These are phyloP conservation scores for Sphaerolaimus hirsutus DNA, from an alignment of 2,888 invertebrate species.

Conservation along the genomic window DNA sequence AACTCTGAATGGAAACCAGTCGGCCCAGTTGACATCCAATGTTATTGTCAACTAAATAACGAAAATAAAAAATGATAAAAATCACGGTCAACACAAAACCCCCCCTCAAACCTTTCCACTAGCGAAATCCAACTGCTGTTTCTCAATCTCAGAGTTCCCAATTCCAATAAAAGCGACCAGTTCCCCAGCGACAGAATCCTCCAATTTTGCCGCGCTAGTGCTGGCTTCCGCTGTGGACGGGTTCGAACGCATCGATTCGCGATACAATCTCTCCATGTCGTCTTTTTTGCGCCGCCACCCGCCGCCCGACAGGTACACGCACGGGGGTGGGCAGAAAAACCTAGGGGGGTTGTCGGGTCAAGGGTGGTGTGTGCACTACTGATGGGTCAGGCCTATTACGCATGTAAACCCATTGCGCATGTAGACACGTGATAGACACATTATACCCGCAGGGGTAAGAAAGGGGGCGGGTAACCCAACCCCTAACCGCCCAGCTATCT, in stretches of 20 bases:
- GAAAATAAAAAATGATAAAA: not conserved
- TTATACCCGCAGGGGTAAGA: too few species aligned
- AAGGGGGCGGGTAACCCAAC: too few species aligned
- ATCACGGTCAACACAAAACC: not conserved
- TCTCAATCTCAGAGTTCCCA: constrained; percentile 88
- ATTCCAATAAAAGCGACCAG: constrained; percentile 98
- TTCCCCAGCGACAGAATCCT: constrained; percentile 29
- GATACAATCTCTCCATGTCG: constrained; percentile 41
- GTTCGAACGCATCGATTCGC: not conserved
- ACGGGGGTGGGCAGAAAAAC: constrained; percentile 97
- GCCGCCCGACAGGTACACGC: constrained; percentile 89
- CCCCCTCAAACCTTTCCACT: constrained; percentile 49
- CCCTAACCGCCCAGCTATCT: too few species aligned
- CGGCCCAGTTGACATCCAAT: too few species aligned
- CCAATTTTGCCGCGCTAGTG: constrained; percentile 7
- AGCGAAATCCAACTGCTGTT: constrained; percentile 76
- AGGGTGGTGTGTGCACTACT: too few species aligned
- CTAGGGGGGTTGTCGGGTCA: too few species aligned
- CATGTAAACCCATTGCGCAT: too few species aligned
- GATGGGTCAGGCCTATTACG: too few species aligned
- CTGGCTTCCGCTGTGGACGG: not conserved
- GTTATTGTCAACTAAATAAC: too few species aligned
- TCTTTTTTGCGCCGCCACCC: constrained; percentile 88
- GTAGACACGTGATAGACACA: too few species aligned
- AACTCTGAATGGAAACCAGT: too few species aligned